phyloP scores from a whole-genome alignment of 2,888 invertebrate species.

The Eupeodes latifasciatus region DNA sequence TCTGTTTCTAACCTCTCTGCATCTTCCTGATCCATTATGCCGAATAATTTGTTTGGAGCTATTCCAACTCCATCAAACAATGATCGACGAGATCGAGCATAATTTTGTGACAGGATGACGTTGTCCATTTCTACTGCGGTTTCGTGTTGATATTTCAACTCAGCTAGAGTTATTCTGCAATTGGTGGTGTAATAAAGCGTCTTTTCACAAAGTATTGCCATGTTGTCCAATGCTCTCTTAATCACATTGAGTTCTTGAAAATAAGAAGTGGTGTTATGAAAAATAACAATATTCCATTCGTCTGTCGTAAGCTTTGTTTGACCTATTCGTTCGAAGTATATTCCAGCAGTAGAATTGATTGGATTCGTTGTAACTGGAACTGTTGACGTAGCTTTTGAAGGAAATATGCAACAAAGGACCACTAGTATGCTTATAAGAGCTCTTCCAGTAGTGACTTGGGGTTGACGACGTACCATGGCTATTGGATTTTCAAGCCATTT shows the following conservation, averaged over 20 bases:
- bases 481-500: too few relatives aligned
- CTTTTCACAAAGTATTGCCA: neutral
- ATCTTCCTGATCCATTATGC: neutral
- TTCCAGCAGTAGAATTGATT: conserved; percentile 2
- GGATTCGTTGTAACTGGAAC: neutral
- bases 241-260: too few relatives aligned
- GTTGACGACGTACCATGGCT: neutral
- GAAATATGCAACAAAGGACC: conserved; percentile 5
- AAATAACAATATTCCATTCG: conserved; percentile 1
- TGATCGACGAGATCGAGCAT: neutral
- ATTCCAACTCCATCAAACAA: neutral
- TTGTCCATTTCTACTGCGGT: neutral
- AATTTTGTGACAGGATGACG: neutral
- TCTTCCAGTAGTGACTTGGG: neutral
- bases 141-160: neutral
- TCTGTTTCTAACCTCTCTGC: neutral
- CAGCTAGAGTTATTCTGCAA: conserved; percentile 7
- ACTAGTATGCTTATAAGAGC: neutral
- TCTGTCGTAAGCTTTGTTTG: conserved; percentile 4
- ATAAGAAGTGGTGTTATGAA: neutral
- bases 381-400: neutral
- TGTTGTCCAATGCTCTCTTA: neutral
- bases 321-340: conserved; percentile 3
- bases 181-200: neutral
- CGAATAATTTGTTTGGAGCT: neutral